phyloP scores from a whole-genome alignment of 2,797 vertebrate species.

The Cirrhinus molitorella region DNA sequence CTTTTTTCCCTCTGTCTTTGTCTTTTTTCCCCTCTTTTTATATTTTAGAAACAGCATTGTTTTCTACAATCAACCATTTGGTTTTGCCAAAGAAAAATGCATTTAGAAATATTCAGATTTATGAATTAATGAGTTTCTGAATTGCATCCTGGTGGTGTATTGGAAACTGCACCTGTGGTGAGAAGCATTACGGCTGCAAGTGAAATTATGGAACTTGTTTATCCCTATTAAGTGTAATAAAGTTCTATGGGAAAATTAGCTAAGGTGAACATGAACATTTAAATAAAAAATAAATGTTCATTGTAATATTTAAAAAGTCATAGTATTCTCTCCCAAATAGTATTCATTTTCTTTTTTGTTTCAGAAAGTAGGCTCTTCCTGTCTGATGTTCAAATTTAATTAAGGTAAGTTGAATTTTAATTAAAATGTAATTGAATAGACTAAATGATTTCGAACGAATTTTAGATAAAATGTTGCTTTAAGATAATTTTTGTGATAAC shows the following conservation, averaged over 20 bases:
- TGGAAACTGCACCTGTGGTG: not conserved
- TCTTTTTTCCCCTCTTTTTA: conserved; percentile 43
- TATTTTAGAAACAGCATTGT: conserved; percentile 38
- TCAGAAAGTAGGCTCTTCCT: not conserved
- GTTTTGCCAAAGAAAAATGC: conserved; percentile 18
- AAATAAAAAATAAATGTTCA: not conserved
- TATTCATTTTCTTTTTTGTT: not conserved
- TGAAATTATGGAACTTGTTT: not conserved
- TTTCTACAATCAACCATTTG: conserved; percentile 33
- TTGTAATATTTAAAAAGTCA: not conserved
- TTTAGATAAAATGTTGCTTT: not conserved
- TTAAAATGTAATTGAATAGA: not conserved
- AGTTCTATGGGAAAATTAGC: not conserved
- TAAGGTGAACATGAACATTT: not conserved
- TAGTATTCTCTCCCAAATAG: not conserved
- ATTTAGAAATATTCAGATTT: conserved; percentile 26
- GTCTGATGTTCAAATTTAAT: not conserved
- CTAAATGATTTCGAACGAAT: not conserved
- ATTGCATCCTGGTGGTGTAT: not conserved
- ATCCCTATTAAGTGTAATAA: not conserved
- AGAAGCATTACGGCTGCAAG: not conserved
- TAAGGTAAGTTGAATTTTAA: not conserved
- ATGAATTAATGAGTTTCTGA: not conserved
- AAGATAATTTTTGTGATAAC: not conserved
- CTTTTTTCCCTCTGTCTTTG: conserved; percentile 46